Conservation (phyloP, 2,113 vertebrate species). For the Rhinolophus ferrumequinum region DNA sequence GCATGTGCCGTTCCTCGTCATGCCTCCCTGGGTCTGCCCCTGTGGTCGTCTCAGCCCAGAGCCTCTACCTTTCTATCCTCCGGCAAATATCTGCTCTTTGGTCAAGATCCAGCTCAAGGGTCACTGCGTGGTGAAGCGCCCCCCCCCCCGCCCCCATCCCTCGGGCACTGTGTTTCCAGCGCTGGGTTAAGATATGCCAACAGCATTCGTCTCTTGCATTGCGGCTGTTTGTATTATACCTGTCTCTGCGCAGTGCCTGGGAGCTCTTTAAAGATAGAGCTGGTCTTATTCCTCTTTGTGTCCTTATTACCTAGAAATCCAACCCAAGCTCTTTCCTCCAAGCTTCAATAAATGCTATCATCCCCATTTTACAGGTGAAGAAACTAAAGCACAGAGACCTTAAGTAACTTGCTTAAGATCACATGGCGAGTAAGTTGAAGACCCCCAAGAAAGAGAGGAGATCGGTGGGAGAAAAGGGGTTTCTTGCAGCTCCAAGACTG, state of each 20-base stretch:
- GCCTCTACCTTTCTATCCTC: neutral
- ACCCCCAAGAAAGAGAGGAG: neutral
- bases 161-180: neutral
- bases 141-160: too few relatives aligned
- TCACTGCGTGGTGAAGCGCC: neutral
- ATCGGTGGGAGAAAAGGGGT: neutral
- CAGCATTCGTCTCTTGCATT: fast-evolving
- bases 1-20: fast-evolving
- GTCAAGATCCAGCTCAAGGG: neutral
- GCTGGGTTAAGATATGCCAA: neutral
- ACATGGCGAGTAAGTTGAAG: neutral
- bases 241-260: neutral
- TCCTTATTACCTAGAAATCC: neutral
- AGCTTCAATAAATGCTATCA: neutral
- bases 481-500: neutral
- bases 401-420: neutral
- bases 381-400: neutral
- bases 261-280: neutral
- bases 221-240: neutral
- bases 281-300: neutral
- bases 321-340: neutral
- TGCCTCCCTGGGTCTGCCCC: neutral
- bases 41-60: too few relatives aligned
- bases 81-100: neutral
- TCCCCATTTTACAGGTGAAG: neutral